Conservation (phyloP, 2,113 vertebrate genomes). For the Psephotus haematonotus region DNA sequence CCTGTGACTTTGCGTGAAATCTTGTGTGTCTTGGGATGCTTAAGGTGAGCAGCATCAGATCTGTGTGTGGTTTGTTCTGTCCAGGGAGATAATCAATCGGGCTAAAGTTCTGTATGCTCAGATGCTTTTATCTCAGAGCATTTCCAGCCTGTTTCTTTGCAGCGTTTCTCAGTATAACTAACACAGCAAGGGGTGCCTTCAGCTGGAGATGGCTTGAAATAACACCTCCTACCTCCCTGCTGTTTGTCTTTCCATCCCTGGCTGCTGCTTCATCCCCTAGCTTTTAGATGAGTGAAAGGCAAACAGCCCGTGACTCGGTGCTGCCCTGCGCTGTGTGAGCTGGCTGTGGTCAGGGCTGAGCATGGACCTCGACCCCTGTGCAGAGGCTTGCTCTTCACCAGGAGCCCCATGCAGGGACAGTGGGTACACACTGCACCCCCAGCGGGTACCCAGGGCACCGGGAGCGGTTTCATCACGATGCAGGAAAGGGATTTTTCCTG, state of each 20-base stretch:
- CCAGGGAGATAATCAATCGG: background rate
- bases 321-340: background rate
- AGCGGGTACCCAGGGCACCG: background rate
- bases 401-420: background rate
- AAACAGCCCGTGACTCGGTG: background rate
- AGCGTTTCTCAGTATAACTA: background rate
- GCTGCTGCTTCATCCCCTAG: background rate
- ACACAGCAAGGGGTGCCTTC: background rate
- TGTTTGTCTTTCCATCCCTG: background rate
- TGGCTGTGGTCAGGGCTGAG: background rate
- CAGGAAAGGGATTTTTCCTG: background rate
- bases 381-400: accelerated
- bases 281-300: background rate
- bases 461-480: background rate
- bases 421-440: background rate
- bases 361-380: background rate
- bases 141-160: background rate
- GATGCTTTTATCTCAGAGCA: background rate
- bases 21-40: background rate
- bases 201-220: background rate
- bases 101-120: background rate
- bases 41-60: background rate
- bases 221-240: background rate
- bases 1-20: background rate
- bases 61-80: background rate